A percentile compares a stretch with the other conserved stretches of the same genome.
phyloP scores from a whole-genome alignment of 2,113 vertebrate genomes.

The Pomatorhinus ruficollis region DNA sequence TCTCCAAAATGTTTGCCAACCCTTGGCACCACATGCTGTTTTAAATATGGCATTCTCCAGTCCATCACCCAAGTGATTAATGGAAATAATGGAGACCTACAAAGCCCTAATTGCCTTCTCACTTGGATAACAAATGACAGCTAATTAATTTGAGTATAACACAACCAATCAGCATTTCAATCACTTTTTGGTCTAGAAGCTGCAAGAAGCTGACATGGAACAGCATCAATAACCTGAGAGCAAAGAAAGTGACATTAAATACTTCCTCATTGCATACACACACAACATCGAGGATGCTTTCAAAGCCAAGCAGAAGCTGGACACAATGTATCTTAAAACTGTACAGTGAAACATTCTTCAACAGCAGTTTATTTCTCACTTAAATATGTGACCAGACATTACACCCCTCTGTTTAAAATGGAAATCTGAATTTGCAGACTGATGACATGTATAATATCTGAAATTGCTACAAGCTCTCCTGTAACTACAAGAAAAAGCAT shows the following conservation, averaged over 20 bases:
- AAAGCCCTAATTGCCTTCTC: neutral
- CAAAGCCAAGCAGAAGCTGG: neutral
- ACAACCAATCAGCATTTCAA: neutral
- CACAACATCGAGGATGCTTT: accelerated
- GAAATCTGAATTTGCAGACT: neutral
- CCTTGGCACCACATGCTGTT: neutral
- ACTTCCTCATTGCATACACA: neutral
- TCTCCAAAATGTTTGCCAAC: neutral
- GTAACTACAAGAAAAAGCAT: neutral
- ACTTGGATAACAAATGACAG: neutral
- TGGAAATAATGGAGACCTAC: neutral
- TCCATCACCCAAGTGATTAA: neutral
- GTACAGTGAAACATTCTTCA: neutral
- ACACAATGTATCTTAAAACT: neutral
- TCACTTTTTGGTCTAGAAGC: neutral
- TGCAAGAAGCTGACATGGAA: neutral
- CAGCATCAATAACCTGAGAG: neutral
- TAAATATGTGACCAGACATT: neutral
- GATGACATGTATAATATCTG: accelerated
- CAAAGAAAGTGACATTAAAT: neutral
- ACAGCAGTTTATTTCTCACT: neutral
- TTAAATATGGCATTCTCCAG: neutral
- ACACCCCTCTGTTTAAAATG: neutral
- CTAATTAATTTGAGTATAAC: neutral
- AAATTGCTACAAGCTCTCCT: neutral